phyloP scores from a whole-genome alignment of 2,888 invertebrate species.

The Limenitis camilla region DNA sequence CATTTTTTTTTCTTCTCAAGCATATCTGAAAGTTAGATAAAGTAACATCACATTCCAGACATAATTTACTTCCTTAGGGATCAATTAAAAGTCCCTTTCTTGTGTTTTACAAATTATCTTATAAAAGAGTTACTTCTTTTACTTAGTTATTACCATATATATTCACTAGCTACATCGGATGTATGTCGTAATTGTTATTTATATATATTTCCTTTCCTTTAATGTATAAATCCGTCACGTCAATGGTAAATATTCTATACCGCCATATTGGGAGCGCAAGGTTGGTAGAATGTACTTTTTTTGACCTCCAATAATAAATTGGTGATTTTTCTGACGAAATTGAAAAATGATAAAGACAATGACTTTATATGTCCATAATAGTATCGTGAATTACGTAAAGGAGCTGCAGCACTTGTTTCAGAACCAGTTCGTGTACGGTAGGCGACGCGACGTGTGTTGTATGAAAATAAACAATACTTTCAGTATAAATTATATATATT shows the following conservation, averaged over 20 bases:
- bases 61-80: too few species aligned
- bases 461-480: too few species aligned
- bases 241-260: constrained; percentile 6
- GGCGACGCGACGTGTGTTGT: too few species aligned
- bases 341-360: constrained; percentile 20
- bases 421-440: constrained; percentile 36
- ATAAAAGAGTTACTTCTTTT: too few species aligned
- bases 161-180: too few species aligned
- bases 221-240: constrained; percentile 5
- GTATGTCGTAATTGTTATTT: too few species aligned
- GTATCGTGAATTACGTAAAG: constrained; percentile 48
- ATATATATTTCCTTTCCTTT: not conserved
- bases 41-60: too few species aligned
- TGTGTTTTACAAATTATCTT: too few species aligned
- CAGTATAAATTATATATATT: too few species aligned
- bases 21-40: too few species aligned
- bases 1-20: not conserved
- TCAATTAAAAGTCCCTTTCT: too few species aligned
- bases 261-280: constrained; percentile 6
- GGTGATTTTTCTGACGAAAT: constrained; percentile 13
- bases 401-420: constrained; percentile 39
- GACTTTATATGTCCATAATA: constrained; percentile 27
- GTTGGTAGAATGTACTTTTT: constrained; percentile 4
- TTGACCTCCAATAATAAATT: constrained; percentile 4
- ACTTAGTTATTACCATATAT: too few species aligned